Base-by-base conservation (phyloP, 2,113 vertebrate genomes). In the Trogon surrucura region DNA sequence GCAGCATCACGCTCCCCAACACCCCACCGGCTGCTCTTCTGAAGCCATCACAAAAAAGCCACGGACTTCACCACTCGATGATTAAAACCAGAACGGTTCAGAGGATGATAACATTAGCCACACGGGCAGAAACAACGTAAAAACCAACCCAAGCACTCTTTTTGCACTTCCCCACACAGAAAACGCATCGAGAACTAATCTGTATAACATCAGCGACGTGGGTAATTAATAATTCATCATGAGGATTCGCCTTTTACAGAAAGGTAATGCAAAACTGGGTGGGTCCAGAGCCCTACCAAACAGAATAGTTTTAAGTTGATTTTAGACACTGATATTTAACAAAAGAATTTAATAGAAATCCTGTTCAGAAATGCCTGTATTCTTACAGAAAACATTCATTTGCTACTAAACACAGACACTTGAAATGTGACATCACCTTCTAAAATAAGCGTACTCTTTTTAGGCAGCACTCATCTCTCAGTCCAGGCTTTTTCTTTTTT, bases 351-450 rank as follows among this genome's bases (percentile, higher is more conserved):
- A 3, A 20, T 0, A 45, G 27, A 16, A 61, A 14, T 47, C 66
- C 29, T 60, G 47, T 11, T 79, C 57, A 53, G 70, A 89, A 95
- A 88, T 3, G 23, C 3, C 26, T 6, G 2, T 1, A 25, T n/a
- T 80, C 58, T 38, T 51, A 18, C 74, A 10, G 29, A 80, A 90
- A 86, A 81, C 30, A 10, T 19, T 70, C 13, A 1, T 22, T 77
- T 9, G 0, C 34, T 41, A 9, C 60, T 51, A 17, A 75, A 58
- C n/a, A 36, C 44, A 80, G 58, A 13, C 84, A 56, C 36, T 44
- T 5, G 66, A 74, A 85, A 45, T 62, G 88, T 90, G 72, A 92
- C 82, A 96, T 92, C 83, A 93, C 4, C 62, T 47, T 57, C 92
- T 75, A 56, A 79, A 88, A 84, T n/a, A 67, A 2, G 29, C 82